Conservation (phyloP, 2,888 invertebrate species). For the Synanthedon formicaeformis region DNA sequence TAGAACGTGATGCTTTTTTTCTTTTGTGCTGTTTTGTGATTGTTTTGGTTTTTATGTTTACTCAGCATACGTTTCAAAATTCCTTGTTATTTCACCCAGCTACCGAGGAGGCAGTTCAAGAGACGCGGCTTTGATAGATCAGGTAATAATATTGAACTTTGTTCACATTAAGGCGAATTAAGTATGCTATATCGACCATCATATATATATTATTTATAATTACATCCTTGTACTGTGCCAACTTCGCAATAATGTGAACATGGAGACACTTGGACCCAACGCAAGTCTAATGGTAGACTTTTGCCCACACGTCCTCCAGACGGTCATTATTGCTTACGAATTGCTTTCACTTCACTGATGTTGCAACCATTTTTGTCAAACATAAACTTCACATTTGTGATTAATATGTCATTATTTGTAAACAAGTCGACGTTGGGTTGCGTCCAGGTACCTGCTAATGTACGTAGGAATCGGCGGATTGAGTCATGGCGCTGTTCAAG, state of each 20-base stretch:
- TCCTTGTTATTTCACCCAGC: conserved; percentile 71
- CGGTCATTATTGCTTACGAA: background rate
- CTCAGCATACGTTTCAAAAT: conserved; percentile 63
- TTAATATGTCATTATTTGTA: background rate
- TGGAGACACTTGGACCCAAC: conserved; percentile 49
- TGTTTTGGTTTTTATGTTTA: conserved; percentile 63
- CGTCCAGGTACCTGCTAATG: conserved; percentile 53
- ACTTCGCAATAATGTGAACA: no score
- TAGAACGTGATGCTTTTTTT: conserved; percentile 40
- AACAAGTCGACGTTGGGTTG: conserved; percentile 44
- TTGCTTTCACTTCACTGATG: no score
- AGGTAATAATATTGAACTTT: conserved; percentile 45
- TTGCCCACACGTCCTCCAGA: background rate
- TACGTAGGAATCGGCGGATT: conserved; percentile 41
- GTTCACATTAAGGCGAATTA: background rate
- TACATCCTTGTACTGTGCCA: no score
- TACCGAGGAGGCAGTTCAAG: conserved; percentile 71
- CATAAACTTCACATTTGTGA: no score
- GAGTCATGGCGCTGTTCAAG: conserved; percentile 35
- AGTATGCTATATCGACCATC: background rate
- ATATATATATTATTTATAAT: conserved; percentile 1
- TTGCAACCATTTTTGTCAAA: no score
- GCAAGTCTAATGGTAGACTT: conserved; percentile 18
- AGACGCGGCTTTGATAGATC: conserved; percentile 72
- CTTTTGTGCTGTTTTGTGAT: conserved; percentile 68